Conservation (phyloP, 2,797 vertebrate genomes). For the Enteromius radiatus region DNA sequence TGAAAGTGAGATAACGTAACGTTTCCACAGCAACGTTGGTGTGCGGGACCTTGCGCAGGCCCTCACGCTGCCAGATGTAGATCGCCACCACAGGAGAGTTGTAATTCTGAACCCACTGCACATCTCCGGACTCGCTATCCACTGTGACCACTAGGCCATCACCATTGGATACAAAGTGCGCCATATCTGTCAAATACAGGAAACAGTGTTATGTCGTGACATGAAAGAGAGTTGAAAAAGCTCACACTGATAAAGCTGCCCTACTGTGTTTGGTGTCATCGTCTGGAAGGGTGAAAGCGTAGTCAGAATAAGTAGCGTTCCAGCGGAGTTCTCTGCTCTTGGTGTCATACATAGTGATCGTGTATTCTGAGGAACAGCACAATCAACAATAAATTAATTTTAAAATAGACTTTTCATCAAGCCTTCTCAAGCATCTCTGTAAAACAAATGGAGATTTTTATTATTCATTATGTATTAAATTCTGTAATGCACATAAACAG, state of each 20-base stretch:
- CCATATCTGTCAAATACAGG: constrained; percentile 81
- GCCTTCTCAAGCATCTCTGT: neutral
- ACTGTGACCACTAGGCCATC: constrained; percentile 97
- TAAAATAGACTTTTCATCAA: neutral
- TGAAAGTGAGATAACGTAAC: constrained; percentile 95
- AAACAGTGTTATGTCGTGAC: neutral
- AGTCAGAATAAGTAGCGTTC: constrained; percentile 98
- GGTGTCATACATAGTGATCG: constrained; percentile 99
- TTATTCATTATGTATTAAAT: neutral
- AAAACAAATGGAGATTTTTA: neutral
- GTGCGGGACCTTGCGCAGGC: constrained; percentile 90
- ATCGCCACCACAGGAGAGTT: constrained; percentile 96
- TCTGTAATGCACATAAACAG: neutral
- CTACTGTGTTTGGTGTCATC: constrained; percentile 93
- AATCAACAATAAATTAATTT: neutral
- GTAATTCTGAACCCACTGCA: constrained; percentile 97
- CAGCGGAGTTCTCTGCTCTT: constrained; percentile 94
- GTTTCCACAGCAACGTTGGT: constrained; percentile 95
- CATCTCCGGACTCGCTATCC: constrained; percentile 92
- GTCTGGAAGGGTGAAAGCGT: constrained; percentile 91
- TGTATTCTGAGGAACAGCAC: constrained; percentile 83
- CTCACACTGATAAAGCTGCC: constrained; percentile 50
- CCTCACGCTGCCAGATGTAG: constrained; percentile 96
- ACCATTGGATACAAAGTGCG: constrained; percentile 96
- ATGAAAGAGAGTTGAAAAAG: neutral